These are phyloP conservation scores for Hyposmocoma kahamanoa DNA, from an alignment of 1,140 invertebrate genomes.

Conservation along the genomic window DNA sequence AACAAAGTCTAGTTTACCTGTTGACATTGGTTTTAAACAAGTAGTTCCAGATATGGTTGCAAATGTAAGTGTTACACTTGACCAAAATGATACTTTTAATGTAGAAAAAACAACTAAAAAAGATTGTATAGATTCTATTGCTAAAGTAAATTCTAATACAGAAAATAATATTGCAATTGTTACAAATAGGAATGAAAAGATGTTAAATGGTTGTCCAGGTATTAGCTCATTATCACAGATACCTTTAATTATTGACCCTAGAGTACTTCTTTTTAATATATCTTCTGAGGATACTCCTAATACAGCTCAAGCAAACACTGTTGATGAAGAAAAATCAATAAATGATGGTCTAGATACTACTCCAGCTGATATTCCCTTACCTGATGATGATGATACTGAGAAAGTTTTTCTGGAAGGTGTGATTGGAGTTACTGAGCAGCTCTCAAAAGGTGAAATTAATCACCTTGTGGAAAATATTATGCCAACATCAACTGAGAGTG, in stretches of 20 bases:
- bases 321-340: neutral
- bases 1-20: too few relatives aligned
- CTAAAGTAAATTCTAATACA: neutral
- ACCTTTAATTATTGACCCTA: neutral
- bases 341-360: slow-evolving; percentile 1
- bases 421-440: too few relatives aligned
- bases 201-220: neutral
- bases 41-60: too few relatives aligned
- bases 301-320: too few relatives aligned
- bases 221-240: neutral
- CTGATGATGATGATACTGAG: slow-evolving; percentile 39
- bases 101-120: neutral
- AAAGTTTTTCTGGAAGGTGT: too few relatives aligned
- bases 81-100: neutral
- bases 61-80: too few relatives aligned
- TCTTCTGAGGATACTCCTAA: neutral
- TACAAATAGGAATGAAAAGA: too few relatives aligned
- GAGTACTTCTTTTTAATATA: neutral
- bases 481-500: too few relatives aligned
- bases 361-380: slow-evolving; percentile 38
- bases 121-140: neutral
- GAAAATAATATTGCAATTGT: neutral
- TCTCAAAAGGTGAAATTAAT: too few relatives aligned
- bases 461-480: too few relatives aligned
- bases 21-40: too few relatives aligned